phyloP scores from a whole-genome alignment of 2,113 vertebrate species.

The Urocolius indicus region DNA sequence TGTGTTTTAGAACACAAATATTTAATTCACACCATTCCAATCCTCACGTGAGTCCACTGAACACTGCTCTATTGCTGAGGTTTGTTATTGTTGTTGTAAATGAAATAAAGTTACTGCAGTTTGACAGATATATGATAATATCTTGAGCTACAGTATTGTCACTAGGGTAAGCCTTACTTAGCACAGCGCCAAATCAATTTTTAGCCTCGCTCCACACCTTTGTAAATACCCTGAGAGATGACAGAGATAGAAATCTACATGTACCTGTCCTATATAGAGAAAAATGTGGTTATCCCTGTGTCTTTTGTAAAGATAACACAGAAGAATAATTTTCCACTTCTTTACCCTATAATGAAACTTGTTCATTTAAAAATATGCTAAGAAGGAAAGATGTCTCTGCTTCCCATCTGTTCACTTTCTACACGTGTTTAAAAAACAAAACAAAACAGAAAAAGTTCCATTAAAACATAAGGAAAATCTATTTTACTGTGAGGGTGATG shows the following conservation, averaged over 20 bases:
- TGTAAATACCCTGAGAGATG: background rate
- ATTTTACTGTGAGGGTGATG: no score
- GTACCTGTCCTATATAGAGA: background rate
- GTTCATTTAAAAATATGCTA: background rate
- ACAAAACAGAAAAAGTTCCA: no score
- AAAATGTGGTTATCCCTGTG: background rate
- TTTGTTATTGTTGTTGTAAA: background rate
- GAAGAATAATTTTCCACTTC: background rate
- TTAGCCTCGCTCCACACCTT: background rate
- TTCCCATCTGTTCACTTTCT: background rate
- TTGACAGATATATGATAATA: background rate
- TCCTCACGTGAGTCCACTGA: no score
- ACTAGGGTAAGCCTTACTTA: background rate
- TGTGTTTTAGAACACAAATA: background rate
- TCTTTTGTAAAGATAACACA: background rate
- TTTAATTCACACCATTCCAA: background rate
- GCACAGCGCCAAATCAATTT: background rate
- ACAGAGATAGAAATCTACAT: background rate
- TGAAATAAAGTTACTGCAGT: background rate
- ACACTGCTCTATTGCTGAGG: background rate
- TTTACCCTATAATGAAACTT: background rate
- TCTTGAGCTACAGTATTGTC: background rate
- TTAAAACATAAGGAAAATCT: no score
- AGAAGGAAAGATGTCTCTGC: background rate
- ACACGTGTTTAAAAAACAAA: background rate